phyloP scores from a whole-genome alignment of 1,140 invertebrate species.

The Procambarus virginalis region DNA sequence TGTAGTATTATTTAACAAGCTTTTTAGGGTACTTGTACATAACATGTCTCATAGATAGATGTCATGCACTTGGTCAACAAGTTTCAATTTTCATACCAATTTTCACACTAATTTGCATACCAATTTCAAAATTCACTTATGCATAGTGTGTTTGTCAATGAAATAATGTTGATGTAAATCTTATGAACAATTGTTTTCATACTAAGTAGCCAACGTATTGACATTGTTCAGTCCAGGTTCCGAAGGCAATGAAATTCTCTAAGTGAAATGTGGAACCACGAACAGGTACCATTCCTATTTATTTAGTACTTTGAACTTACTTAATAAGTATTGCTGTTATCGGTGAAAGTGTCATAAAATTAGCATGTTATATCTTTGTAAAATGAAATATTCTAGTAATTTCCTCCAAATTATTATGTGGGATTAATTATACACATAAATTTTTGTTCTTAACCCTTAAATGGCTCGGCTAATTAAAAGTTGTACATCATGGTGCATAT shows the following conservation, averaged over 20 bases:
- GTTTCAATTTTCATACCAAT: constrained; percentile 5
- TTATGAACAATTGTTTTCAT: neutral
- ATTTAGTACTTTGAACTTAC: no score
- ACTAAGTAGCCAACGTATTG: neutral
- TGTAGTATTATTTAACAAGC: neutral
- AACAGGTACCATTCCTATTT: neutral
- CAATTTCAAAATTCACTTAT: neutral
- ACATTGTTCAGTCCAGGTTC: neutral
- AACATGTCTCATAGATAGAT: constrained; percentile 31
- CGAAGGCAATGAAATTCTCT: neutral
- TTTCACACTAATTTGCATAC: constrained; percentile 2
- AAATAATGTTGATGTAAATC: neutral
- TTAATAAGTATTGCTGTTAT: no score
- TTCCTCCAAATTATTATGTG: no score
- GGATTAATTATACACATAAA: neutral
- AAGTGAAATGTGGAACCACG: constrained; percentile 15
- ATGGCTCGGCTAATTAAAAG: no score
- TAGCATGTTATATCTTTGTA: no score
- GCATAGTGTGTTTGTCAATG: neutral
- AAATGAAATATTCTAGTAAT: no score
- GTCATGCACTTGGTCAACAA: constrained; percentile 19
- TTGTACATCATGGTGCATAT: no score
- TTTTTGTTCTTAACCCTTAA: neutral
- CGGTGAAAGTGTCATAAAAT: no score
- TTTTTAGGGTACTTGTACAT: constrained; percentile 26